Conservation (phyloP, 2,113 vertebrate species). For the Gobiocypris rarus region DNA sequence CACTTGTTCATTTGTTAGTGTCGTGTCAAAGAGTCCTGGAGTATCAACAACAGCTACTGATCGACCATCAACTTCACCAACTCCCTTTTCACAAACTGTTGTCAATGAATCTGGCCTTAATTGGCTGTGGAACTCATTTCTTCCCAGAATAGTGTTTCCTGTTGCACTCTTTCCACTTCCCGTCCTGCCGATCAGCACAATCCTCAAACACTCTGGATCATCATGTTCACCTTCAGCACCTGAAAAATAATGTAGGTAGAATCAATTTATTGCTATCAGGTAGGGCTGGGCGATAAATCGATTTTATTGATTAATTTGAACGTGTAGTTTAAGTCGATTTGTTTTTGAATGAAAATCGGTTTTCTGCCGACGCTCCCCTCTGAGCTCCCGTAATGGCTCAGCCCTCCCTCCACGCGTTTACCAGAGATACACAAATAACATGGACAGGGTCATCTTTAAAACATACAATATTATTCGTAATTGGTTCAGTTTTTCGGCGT, state of each 20-base stretch:
- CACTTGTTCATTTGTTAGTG: neutral
- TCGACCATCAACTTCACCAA: slow-evolving; percentile 6
- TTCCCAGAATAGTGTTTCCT: slow-evolving; percentile 24
- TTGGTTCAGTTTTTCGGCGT: too few relatives aligned
- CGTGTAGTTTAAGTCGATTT: too few relatives aligned
- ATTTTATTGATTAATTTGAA: too few relatives aligned
- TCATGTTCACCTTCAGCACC: neutral
- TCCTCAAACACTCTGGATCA: neutral
- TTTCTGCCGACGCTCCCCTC: too few relatives aligned
- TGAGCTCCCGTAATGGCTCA: too few relatives aligned
- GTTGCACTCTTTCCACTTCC: slow-evolving; percentile 21
- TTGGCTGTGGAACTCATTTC: accelerated
- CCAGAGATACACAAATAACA: too few relatives aligned
- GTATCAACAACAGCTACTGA: slow-evolving; percentile 24
- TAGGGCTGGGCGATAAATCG: too few relatives aligned
- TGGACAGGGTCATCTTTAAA: too few relatives aligned
- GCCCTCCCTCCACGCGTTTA: too few relatives aligned
- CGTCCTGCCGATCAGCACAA: neutral
- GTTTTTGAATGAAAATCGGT: too few relatives aligned
- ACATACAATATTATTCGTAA: too few relatives aligned
- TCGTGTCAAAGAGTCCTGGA: neutral
- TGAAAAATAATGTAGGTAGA: neutral
- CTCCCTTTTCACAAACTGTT: neutral
- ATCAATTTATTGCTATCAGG: neutral
- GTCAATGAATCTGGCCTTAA: neutral